Conservation (phyloP, 2,888 invertebrate species). For the Clivina fossor region DNA sequence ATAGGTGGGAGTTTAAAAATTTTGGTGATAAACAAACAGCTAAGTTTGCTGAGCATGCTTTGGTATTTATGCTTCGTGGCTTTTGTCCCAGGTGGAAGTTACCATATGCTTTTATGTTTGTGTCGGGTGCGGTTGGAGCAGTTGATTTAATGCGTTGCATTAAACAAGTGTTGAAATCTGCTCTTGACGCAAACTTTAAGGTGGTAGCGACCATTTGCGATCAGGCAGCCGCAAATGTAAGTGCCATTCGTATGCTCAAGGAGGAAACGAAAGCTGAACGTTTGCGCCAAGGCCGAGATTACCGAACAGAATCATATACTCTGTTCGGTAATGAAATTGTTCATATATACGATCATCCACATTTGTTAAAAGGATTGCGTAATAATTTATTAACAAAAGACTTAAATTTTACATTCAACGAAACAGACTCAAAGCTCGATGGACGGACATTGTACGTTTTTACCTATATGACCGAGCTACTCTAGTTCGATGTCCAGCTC, state of each 20-base stretch:
- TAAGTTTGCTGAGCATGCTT: constrained; percentile 12
- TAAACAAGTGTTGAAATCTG: not conserved
- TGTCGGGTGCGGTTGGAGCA: not conserved
- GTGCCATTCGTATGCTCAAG: no score
- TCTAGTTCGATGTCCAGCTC: constrained; percentile 4
- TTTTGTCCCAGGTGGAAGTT: constrained; percentile 8
- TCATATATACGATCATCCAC: not conserved
- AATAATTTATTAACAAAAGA: no score
- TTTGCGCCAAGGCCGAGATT: not conserved
- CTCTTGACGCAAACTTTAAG: constrained; percentile 1
- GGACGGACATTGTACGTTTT: no score
- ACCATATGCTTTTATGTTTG: constrained; percentile 9
- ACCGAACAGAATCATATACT: not conserved
- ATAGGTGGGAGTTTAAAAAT: constrained; percentile 10
- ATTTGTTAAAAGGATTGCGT: no score
- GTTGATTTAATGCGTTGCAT: constrained; percentile 1
- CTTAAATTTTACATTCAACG: no score
- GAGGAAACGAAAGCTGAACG: no score
- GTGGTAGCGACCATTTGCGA: constrained; percentile 8
- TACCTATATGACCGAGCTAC: constrained; percentile 6
- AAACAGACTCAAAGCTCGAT: no score
- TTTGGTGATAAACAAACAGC: constrained; percentile 6
- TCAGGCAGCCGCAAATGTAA: not conserved
- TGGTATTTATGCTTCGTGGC: constrained; percentile 17
- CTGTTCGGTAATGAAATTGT: not conserved